phyloP scores from a whole-genome alignment of 2,113 vertebrate species.

The Oryzias melastigma region DNA sequence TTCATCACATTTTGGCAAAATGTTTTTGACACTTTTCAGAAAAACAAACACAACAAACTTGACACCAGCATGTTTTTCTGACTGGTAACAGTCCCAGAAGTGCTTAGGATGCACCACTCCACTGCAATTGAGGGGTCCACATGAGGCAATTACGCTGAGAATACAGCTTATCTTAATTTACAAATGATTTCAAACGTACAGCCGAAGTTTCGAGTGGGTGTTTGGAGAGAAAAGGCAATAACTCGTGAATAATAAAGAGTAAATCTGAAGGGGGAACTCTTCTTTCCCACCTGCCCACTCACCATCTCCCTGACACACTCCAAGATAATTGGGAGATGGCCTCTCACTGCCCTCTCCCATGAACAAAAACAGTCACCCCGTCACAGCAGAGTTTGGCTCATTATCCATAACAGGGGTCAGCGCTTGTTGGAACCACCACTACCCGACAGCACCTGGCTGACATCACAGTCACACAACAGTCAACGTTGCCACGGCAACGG shows the following conservation, averaged over 20 bases:
- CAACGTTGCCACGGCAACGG: constrained; percentile 55
- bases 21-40: too few relatives aligned
- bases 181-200: too few relatives aligned
- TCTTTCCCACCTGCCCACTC: constrained; percentile 4
- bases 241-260: constrained; percentile 1
- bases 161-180: too few relatives aligned
- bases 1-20: too few relatives aligned
- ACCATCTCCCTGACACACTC: constrained; percentile 26
- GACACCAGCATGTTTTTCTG: too few relatives aligned
- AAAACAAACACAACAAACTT: too few relatives aligned
- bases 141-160: too few relatives aligned
- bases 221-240: not conserved
- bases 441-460: constrained; percentile 60
- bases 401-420: constrained; percentile 53
- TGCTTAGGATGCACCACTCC: too few relatives aligned
- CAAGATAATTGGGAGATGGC: constrained; percentile 51
- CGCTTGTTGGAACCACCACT: constrained; percentile 47
- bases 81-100: too few relatives aligned
- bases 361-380: constrained; percentile 40
- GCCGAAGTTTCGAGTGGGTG: too few relatives aligned
- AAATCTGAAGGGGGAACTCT: constrained; percentile 4
- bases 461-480: constrained; percentile 46
- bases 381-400: constrained; percentile 50
- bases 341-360: constrained; percentile 47
- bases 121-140: too few relatives aligned